Conservation (phyloP, 1,140 invertebrate species). For the Calephelis virginiensis region DNA sequence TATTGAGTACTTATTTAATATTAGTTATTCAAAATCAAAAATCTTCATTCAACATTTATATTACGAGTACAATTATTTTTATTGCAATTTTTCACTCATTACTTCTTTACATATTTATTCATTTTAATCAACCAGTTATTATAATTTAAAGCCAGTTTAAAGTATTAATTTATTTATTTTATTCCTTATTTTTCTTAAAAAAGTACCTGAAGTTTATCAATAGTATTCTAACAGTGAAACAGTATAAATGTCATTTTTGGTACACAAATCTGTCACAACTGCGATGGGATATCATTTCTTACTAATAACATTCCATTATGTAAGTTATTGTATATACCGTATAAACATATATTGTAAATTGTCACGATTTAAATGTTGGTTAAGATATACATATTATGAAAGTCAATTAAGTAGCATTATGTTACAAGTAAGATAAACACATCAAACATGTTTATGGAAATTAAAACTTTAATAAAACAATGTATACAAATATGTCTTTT, state of each 20-base stretch:
- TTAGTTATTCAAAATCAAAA: too few species aligned
- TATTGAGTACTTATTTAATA: too few species aligned
- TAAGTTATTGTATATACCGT: conserved; percentile 15
- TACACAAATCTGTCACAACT: background rate
- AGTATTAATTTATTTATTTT: background rate
- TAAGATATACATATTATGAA: background rate
- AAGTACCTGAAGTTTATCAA: too few species aligned
- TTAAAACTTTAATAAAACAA: conserved; percentile 10
- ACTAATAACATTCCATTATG: background rate
- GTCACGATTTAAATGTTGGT: background rate
- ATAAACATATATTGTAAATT: background rate
- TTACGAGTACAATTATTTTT: too few species aligned
- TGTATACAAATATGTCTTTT: conserved; percentile 2
- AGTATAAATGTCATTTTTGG: background rate
- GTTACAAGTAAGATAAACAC: background rate
- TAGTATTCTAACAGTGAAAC: background rate
- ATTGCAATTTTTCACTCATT: too few species aligned
- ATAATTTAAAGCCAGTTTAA: too few species aligned
- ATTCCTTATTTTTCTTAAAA: background rate
- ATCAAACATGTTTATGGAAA: conserved; percentile 6
- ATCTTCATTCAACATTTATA: too few species aligned
- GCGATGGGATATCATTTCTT: conserved; percentile 1
- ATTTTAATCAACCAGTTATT: too few species aligned
- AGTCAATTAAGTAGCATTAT: background rate
- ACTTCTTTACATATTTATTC: too few species aligned